Evolutionary conservation across 2,113 vertebrate genomes (phyloP), one percentile per base, ranked within the genome.

Genomic region (Spermophilus dauricus): DNA sequence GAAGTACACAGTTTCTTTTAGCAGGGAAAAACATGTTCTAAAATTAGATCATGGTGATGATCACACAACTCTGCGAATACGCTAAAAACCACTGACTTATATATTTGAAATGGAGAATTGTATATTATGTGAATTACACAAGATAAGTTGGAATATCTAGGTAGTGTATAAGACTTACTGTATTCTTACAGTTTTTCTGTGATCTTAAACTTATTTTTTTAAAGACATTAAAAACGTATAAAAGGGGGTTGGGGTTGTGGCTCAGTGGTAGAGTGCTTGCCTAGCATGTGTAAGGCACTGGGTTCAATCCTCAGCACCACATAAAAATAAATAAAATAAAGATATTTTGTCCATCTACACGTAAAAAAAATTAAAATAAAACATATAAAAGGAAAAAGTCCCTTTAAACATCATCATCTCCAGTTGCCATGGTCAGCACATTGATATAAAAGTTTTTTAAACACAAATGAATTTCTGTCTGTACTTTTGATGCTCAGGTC

Each of bases 211-310:
- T 91, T 56, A 78, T 75, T 91, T 84, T 30, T 30, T 61, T 73
- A 91, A 78, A 61, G 34, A 58, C 61, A 91, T 89, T 61, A 89
- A 65, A 83, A 92, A 51, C 32, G 10, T 56, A 63, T 73, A 85
- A 51, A 51, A 51, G 51, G 13, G 51, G 13, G 51, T 14, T 53
- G 51, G 16, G 51, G 51, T 16, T 53, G 13, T 53, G 14, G 13
- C 14, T 53, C 51, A 53, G 13, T 53, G 51, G 51, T 53, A 53
- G 51, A 53, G 16, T 53, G 4, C 51, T 53, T 16, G 51, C 51
- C 51, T 53, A 14, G 14, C 51, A 53, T 16, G 13, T 16, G 14
- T 16, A 4, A 53, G 51, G 51, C 51, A 16, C 51, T 53, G 51
- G 51, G 51, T 53, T 53, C 13, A 1, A 53, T 53, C 51, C 51